These are phyloP conservation scores for Caretta caretta DNA, from an alignment of 2,113 vertebrate species.

Conservation along the genomic window DNA sequence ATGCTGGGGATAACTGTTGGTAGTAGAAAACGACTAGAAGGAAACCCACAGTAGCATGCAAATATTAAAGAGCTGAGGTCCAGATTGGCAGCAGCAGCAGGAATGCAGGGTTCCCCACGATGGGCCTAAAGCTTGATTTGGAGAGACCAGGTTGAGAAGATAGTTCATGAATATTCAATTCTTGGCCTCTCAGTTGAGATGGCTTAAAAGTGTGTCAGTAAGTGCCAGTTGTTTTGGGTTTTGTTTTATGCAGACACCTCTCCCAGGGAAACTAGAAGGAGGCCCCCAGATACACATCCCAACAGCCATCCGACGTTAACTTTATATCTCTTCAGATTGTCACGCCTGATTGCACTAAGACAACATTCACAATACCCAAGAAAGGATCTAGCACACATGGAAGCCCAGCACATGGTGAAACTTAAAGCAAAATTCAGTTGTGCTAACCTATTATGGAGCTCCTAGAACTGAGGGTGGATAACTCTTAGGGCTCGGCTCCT, in stretches of 20 bases:
- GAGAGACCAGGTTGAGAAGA: not conserved
- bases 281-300: not conserved
- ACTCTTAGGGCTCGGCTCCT: not conserved
- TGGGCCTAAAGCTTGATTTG: not conserved
- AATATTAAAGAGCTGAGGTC: conserved; percentile 41
- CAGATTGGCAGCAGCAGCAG: not conserved
- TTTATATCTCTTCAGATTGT: not conserved
- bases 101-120: not conserved
- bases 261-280: not conserved
- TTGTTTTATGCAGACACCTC: not conserved
- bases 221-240: not conserved
- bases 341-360: not conserved
- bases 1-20: not conserved
- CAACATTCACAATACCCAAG: not conserved
- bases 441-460: not conserved
- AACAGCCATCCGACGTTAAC: not conserved
- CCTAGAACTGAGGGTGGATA: not conserved
- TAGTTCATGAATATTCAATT: conserved; percentile 1
- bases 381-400: not conserved
- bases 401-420: not conserved
- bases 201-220: not conserved
- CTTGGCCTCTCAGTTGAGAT: not conserved
- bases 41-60: not conserved
- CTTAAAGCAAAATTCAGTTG: not conserved
- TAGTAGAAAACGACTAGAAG: conserved; percentile 19